Percentiles rank a stretch among this genome's conserved stretches.
Conservation (phyloP, 2,113 vertebrate genomes). For the Puffinus mauretanicus region DNA sequence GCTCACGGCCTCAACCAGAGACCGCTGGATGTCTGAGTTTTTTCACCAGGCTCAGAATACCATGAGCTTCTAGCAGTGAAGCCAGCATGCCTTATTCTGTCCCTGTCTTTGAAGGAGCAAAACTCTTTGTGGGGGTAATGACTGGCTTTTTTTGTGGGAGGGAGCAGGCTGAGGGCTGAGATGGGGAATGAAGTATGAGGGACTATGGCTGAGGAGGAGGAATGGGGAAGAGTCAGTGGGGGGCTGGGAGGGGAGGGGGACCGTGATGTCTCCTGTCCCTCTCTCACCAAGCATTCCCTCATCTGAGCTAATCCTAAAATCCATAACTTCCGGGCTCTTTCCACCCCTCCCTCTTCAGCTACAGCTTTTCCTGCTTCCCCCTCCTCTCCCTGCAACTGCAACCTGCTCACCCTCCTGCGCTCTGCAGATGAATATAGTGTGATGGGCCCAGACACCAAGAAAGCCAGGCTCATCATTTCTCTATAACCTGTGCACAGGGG, state of each 20-base stretch:
- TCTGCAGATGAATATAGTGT: background rate
- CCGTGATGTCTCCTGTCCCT: background rate
- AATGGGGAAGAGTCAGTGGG: background rate
- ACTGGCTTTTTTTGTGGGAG: background rate
- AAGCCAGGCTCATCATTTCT: background rate
- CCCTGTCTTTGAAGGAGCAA: background rate
- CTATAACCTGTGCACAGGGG: background rate
- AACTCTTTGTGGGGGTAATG: background rate
- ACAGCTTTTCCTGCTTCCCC: background rate
- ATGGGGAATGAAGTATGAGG: background rate
- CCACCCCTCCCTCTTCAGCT: background rate
- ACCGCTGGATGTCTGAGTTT: fast-evolving
- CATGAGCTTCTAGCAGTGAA: background rate
- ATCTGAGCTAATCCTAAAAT: background rate
- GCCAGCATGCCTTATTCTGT: background rate
- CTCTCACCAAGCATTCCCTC: background rate
- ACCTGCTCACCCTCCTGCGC: background rate
- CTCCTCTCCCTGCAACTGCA: background rate
- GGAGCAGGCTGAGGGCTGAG: background rate
- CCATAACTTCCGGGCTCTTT: background rate
- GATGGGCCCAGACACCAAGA: background rate
- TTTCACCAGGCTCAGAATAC: background rate
- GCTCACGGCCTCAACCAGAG: background rate
- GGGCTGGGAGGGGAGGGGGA: fast-evolving
- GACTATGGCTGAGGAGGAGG: background rate